Percentiles rank a stretch among this genome's conserved stretches.
phyloP scores from a whole-genome alignment of 2,888 invertebrate genomes.

The Therioaphis trifolii region DNA sequence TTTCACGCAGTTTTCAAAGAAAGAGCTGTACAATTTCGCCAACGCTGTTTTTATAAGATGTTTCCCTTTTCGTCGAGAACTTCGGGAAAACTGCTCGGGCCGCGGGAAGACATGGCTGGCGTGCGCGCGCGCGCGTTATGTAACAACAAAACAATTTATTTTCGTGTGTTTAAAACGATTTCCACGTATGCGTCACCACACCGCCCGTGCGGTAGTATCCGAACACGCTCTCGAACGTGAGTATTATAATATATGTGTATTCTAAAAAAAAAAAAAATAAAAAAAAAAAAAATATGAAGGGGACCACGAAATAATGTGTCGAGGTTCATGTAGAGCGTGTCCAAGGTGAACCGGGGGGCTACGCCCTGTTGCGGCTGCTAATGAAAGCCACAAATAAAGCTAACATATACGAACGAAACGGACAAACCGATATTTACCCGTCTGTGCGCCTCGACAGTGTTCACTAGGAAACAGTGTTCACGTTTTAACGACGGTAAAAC shows the following conservation, averaged over 20 bases:
- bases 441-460: background rate
- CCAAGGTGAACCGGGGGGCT: constrained; percentile 60
- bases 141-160: background rate
- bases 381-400: constrained; percentile 57
- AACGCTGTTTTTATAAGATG: background rate
- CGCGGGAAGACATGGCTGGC: too few relatives aligned
- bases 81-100: background rate
- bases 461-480: constrained; percentile 37
- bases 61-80: background rate
- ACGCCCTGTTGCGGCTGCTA: constrained; percentile 54
- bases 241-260: background rate
- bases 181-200: background rate
- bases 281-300: constrained; percentile 28
- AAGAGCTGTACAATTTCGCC: constrained; percentile 21
- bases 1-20: constrained; percentile 46
- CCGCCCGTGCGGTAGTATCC: background rate
- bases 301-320: constrained; percentile 59
- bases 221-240: background rate
- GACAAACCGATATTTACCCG: constrained; percentile 23
- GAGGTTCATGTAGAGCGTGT: constrained; percentile 62
- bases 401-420: constrained; percentile 8
- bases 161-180: constrained; percentile 12
- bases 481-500: background rate
- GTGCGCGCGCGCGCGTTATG: background rate
- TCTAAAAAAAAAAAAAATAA: constrained; percentile 12